Conservation (phyloP, 2,113 vertebrate species). For the Erpornis zantholeuca region DNA sequence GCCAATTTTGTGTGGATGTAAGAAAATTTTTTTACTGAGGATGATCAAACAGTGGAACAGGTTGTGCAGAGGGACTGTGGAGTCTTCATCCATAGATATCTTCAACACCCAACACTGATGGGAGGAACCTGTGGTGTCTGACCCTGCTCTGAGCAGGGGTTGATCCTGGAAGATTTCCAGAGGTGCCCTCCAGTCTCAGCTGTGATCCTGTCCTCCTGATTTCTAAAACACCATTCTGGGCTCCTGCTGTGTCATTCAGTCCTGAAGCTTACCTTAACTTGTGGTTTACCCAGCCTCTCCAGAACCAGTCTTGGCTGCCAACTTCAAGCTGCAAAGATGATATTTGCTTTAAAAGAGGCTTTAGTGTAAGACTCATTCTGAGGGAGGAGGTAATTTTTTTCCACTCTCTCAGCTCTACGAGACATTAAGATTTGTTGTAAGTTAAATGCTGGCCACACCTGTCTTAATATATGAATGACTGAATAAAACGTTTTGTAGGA, state of each 20-base stretch:
- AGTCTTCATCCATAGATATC: not conserved
- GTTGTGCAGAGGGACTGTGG: not conserved
- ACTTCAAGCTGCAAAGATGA: not conserved
- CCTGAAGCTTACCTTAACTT: not conserved
- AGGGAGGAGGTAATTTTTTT: not conserved
- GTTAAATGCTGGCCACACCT: not conserved
- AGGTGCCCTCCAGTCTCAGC: not conserved
- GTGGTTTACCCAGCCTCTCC: not conserved
- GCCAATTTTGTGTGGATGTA: rapidly evolving
- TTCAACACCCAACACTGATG: not conserved
- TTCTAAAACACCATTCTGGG: not conserved
- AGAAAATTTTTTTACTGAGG: not conserved
- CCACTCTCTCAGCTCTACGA: not conserved
- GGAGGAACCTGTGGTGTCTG: not conserved
- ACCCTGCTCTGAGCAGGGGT: not conserved
- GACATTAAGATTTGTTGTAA: not conserved
- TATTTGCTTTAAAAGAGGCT: not conserved
- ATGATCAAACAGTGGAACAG: not conserved
- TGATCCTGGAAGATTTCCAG: not conserved
- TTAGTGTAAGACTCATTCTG: not conserved
- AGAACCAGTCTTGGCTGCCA: not conserved
- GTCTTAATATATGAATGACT: not conserved
- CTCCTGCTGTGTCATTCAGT: not conserved
- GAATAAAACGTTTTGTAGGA: not conserved
- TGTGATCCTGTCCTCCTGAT: not conserved